Evolutionary conservation across 2,797 vertebrate genomes (phyloP).

Genomic region (Centroberyx gerrardi): DNA sequence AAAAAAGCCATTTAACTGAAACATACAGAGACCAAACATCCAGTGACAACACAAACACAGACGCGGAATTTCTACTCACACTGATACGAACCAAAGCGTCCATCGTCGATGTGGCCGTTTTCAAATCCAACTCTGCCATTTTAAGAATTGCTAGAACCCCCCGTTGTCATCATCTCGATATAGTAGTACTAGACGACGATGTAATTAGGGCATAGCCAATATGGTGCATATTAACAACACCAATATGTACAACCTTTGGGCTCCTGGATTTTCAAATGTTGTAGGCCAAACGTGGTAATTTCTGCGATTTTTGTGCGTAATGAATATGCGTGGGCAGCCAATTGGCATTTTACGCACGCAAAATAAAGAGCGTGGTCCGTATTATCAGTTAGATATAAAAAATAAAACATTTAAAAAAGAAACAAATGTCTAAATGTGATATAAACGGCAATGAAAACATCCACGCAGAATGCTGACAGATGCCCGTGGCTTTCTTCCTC

Average conservation of each 20-base stretch:
- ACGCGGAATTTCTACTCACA: conserved; percentile 84
- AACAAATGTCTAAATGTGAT: conserved; percentile 9
- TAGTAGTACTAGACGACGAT: background rate
- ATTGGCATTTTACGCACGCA: conserved; percentile 39
- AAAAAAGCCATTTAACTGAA: background rate
- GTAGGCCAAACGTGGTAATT: background rate
- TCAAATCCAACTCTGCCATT: conserved; percentile 90
- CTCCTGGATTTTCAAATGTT: background rate
- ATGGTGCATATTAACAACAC: conserved; percentile 21
- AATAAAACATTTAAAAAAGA: background rate
- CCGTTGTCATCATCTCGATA: conserved; percentile 67
- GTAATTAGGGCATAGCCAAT: conserved; percentile 29
- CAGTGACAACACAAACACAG: background rate
- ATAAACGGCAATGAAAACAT: conserved; percentile 8
- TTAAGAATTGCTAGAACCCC: conserved; percentile 54
- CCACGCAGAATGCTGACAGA: conserved; percentile 38
- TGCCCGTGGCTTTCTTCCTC: conserved; percentile 71
- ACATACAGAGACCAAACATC: background rate
- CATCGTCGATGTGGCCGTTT: conserved; percentile 90
- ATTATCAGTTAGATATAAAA: background rate
- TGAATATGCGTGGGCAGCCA: conserved; percentile 9
- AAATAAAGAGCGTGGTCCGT: background rate
- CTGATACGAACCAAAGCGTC: conserved; percentile 91
- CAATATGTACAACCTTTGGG: background rate
- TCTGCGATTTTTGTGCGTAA: background rate